These are phyloP conservation scores for Drosophila yooni DNA, from an alignment of 2,888 invertebrate species.

Conservation along the genomic window DNA sequence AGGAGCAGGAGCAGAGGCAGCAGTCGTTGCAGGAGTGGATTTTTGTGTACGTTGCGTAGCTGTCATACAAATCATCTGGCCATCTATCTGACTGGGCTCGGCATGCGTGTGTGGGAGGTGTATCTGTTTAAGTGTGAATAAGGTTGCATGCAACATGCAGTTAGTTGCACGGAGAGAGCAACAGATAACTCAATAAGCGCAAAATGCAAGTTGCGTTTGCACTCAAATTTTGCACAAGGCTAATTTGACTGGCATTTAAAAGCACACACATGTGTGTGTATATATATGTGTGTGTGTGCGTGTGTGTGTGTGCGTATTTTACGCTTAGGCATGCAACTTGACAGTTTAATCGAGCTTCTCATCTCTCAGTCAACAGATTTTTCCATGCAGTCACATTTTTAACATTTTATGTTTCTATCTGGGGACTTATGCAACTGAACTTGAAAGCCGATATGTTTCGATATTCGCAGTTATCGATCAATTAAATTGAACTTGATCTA, in stretches of 20 bases:
- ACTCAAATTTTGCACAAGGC: slow-evolving; percentile 50
- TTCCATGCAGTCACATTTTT: background rate
- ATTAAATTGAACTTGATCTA: too few relatives aligned
- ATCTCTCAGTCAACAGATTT: background rate
- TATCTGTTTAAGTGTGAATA: slow-evolving; percentile 75
- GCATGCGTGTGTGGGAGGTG: background rate
- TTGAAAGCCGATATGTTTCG: too few relatives aligned
- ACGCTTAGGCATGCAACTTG: background rate
- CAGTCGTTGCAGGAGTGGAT: background rate
- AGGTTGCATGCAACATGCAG: slow-evolving; percentile 53
- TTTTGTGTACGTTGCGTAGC: slow-evolving; percentile 54
- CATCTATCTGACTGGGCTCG: slow-evolving; percentile 28
- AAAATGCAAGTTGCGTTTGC: slow-evolving; percentile 70
- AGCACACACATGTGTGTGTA: background rate
- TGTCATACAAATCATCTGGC: slow-evolving; percentile 78
- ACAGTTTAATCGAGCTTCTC: background rate
- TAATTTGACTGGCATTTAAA: slow-evolving; percentile 64
- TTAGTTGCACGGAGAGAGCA: slow-evolving; percentile 61
- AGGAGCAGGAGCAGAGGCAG: background rate
- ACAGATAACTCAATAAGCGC: slow-evolving; percentile 76
- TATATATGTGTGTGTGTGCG: background rate
- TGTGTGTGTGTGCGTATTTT: background rate
- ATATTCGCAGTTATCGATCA: too few relatives aligned
- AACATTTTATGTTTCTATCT: background rate
- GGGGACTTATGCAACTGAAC: background rate